Base-by-base conservation (phyloP, 2,888 invertebrate species). In the Chymomyza caudatula region DNA sequence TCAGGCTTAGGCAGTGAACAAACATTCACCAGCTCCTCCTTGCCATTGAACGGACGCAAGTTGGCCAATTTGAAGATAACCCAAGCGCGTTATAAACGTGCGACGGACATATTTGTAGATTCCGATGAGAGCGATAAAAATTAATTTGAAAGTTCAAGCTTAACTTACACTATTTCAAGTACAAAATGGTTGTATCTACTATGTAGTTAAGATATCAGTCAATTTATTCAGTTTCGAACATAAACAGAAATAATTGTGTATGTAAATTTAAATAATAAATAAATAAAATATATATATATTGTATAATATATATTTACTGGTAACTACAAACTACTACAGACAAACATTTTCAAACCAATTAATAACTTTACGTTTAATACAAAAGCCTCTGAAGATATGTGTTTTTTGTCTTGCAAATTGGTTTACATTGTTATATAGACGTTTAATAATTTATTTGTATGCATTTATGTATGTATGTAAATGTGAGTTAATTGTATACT, bases 1-100 rank as follows among this genome's bases (percentile, higher is more conserved):
- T 91, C 92, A 0, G 94, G 94, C 0, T 89, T 94, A 4, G 94
- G 94, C 2, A 91, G 91, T 1, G 91, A 90, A 2, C 69, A 86
- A 0, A 61, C 43, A 11, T 56, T 74, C 0, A 53, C 59, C 2
- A 69, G 65, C 15, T 63, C 72, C 1, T 29, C 80, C 2, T 69
- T 72, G 2, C 67, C 76, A 4, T 51, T 80, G 15, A 81, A 79
- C 47, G 86, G 88, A 42, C 86, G 86, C 13, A 89, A 88, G 69
- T 63, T 88, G 42, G 85, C 79, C 51, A 86, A 85, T 42, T 84
- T 88, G 74, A 85, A 87, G 70, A 90, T 89, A 60, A 86, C 90
- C 1, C 89, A 89, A 66, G 88, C 88, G 23, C 85, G 90, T 37
- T 91, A 90, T 78, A 75, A 86, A 59, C 83, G 79, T 15, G 77